Conservation (phyloP, 2,113 vertebrate species). For the Ctenodactylus gundi region DNA sequence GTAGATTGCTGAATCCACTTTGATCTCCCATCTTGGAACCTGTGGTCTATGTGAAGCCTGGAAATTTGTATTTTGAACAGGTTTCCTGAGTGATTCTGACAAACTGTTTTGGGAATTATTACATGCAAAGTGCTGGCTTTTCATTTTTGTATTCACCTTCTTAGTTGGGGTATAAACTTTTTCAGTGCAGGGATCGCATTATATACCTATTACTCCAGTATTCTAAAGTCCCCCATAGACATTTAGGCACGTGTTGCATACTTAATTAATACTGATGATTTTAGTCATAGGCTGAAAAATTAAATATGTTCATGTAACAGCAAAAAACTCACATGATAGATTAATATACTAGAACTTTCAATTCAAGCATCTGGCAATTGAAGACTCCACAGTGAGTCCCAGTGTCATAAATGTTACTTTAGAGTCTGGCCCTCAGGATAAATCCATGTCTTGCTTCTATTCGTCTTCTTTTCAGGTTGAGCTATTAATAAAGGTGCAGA, state of each 20-base stretch:
- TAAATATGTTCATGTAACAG: neutral
- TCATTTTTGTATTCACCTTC: neutral
- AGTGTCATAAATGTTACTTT: neutral
- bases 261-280: neutral
- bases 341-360: neutral
- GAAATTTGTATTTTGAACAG: neutral
- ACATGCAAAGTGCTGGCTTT: neutral
- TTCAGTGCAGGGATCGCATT: neutral
- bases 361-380: neutral
- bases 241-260: neutral
- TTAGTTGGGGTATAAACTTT: neutral
- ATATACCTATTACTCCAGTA: neutral
- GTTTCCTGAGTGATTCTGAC: neutral
- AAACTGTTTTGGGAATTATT: neutral
- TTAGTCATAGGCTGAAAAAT: neutral
- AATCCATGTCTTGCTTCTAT: neutral
- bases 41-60: neutral
- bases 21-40: neutral
- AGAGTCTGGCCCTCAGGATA: neutral
- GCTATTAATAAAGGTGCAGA: neutral
- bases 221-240: neutral
- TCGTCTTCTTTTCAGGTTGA: conserved; percentile 15
- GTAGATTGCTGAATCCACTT: neutral
- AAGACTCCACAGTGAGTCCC: neutral
- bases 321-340: too few species aligned